Evolutionary conservation across 1,140 invertebrate species (phyloP).

Genomic region (Drosophila guanche): DNA sequence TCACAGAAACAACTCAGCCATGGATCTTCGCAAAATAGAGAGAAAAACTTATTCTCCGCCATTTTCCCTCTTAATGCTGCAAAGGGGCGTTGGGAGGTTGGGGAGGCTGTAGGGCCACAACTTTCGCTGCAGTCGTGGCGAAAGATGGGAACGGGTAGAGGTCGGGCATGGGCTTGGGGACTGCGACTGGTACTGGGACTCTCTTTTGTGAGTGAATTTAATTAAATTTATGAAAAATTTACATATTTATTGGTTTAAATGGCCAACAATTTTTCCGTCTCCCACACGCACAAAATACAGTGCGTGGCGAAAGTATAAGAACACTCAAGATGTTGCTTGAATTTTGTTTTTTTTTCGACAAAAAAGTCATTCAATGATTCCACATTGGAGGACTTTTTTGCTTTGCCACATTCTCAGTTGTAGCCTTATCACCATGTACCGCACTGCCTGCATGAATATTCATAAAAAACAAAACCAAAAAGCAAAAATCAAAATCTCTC

Average conservation of each 20-base stretch:
- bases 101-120: constrained; percentile 21
- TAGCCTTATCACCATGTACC: not conserved
- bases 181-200: constrained; percentile 13
- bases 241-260: constrained; percentile 81
- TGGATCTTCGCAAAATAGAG: constrained; percentile 34
- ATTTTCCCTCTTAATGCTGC: constrained; percentile 1
- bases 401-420: not conserved
- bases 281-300: constrained; percentile 12
- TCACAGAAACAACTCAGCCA: constrained; percentile 45
- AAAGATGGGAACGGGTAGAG: constrained; percentile 6
- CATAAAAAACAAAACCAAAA: constrained; percentile 13
- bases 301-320: not conserved
- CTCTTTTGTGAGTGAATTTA: constrained; percentile 76
- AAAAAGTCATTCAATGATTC: not conserved
- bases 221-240: constrained; percentile 82
- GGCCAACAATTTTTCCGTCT: constrained; percentile 55
- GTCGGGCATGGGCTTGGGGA: constrained; percentile 27
- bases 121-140: constrained; percentile 56
- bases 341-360: not conserved
- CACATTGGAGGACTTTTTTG: not conserved
- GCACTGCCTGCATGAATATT: constrained; percentile 31
- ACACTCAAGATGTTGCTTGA: too few relatives aligned
- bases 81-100: not conserved
- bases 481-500: not conserved
- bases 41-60: constrained; percentile 24